Conservation (phyloP, 2,888 invertebrate species). For the Yponomeuta plumbellus region DNA sequence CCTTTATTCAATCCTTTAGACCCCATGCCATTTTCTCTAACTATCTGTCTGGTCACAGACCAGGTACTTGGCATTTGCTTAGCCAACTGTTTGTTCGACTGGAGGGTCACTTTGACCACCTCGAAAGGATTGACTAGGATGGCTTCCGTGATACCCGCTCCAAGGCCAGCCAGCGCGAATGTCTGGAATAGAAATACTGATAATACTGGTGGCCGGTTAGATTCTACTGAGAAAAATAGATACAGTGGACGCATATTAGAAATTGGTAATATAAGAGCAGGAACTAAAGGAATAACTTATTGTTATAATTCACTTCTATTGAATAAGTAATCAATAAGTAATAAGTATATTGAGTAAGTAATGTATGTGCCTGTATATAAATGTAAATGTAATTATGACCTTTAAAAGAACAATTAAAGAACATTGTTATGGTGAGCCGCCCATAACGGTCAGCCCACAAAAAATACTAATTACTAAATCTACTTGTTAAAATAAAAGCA, state of each 20-base stretch:
- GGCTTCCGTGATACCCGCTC: conserved; percentile 94
- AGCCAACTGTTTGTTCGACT: conserved; percentile 82
- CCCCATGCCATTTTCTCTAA: conserved; percentile 86
- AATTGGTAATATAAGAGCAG: not conserved
- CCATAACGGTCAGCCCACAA: too few species aligned
- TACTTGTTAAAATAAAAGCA: too few species aligned
- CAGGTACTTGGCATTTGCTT: conserved; percentile 85
- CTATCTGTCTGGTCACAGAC: conserved; percentile 86
- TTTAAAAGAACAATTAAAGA: too few species aligned
- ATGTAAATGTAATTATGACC: too few species aligned
- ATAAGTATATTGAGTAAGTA: too few species aligned
- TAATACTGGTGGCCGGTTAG: not conserved
- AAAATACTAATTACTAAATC: too few species aligned
- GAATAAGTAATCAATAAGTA: too few species aligned
- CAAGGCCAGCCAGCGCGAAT: conserved; percentile 90
- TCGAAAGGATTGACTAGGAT: conserved; percentile 96
- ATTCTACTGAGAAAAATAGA: not conserved
- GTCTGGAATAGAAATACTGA: conserved; percentile 76
- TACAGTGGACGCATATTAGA: not conserved
- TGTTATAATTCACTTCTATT: too few species aligned
- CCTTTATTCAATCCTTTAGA: conserved; percentile 90
- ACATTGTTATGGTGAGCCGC: too few species aligned
- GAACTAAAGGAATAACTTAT: too few species aligned
- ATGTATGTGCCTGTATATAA: too few species aligned
- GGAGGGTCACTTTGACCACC: conserved; percentile 94